Evolutionary conservation across 2,888 invertebrate genomes (phyloP).

Genomic region (Agonum fuliginosum): DNA sequence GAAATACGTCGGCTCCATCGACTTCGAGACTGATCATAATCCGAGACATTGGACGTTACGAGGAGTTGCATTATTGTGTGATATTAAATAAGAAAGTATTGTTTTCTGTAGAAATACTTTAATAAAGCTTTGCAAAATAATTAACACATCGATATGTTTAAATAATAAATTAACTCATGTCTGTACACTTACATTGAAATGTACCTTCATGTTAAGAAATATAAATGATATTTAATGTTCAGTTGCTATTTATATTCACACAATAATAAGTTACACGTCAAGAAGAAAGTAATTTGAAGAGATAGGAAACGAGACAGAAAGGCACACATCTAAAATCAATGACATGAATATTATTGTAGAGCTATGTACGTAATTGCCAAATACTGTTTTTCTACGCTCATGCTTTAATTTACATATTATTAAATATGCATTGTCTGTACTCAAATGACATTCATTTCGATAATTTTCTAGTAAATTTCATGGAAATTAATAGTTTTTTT

Average conservation of each 20-base stretch:
- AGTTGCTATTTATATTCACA: not conserved
- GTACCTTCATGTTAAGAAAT: not conserved
- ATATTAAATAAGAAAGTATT: constrained; percentile 85
- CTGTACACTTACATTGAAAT: not conserved
- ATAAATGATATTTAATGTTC: not conserved
- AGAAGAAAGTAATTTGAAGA: not conserved
- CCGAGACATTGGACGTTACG: constrained; percentile 96
- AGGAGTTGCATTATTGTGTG: constrained; percentile 96
- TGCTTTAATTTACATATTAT: too few species aligned
- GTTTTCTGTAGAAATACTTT: constrained; percentile 28
- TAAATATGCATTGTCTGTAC: too few species aligned
- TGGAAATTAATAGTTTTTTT: too few species aligned
- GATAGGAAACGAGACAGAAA: too few species aligned
- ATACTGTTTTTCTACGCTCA: too few species aligned
- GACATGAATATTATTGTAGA: too few species aligned
- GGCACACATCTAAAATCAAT: too few species aligned
- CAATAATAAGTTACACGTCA: constrained; percentile 8
- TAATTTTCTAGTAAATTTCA: too few species aligned
- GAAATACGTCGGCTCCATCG: constrained; percentile 96
- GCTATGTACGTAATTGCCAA: too few species aligned
- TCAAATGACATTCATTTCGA: too few species aligned
- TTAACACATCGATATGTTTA: constrained; percentile 24
- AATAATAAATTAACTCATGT: constrained; percentile 1
- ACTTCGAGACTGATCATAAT: constrained; percentile 94
- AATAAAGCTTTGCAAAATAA: constrained; percentile 48